Conservation (phyloP, 2,797 vertebrate species). For the Lutjanus argentimaculatus region DNA sequence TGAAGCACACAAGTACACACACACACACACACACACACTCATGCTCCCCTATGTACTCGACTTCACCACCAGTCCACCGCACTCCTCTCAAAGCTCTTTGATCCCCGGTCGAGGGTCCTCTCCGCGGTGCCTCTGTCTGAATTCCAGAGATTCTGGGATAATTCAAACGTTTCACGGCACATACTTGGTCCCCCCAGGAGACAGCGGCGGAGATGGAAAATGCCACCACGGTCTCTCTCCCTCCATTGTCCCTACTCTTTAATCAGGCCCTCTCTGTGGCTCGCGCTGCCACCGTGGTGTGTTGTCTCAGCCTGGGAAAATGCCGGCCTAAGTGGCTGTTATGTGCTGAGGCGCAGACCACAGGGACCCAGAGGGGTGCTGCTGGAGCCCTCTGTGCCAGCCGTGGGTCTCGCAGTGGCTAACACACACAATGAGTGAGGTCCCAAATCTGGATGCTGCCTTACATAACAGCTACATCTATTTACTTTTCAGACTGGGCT, state of each 20-base stretch:
- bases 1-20: constrained; percentile 43
- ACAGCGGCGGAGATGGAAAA: constrained; percentile 83
- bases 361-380: constrained; percentile 80
- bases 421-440: constrained; percentile 74
- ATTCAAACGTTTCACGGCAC: constrained; percentile 87
- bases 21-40: constrained; percentile 49
- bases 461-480: constrained; percentile 71
- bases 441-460: constrained; percentile 64
- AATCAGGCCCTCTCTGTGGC: constrained; percentile 86
- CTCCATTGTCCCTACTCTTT: constrained; percentile 88
- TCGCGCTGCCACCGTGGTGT: constrained; percentile 85
- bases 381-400: constrained; percentile 81
- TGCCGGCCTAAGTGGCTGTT: constrained; percentile 84
- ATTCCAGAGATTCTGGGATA: constrained; percentile 89
- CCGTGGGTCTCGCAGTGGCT: constrained; percentile 75
- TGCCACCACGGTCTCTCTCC: constrained; percentile 84
- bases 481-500: constrained; percentile 61
- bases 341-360: constrained; percentile 77
- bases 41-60: constrained; percentile 65
- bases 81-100: constrained; percentile 82
- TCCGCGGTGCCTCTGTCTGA: constrained; percentile 85
- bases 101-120: constrained; percentile 86
- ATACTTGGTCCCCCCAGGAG: constrained; percentile 84
- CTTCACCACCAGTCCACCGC: constrained; percentile 81
- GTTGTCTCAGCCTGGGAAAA: constrained; percentile 88